Base-by-base conservation (phyloP, 2,113 vertebrate genomes). In the Dicrurus megarhynchus region DNA sequence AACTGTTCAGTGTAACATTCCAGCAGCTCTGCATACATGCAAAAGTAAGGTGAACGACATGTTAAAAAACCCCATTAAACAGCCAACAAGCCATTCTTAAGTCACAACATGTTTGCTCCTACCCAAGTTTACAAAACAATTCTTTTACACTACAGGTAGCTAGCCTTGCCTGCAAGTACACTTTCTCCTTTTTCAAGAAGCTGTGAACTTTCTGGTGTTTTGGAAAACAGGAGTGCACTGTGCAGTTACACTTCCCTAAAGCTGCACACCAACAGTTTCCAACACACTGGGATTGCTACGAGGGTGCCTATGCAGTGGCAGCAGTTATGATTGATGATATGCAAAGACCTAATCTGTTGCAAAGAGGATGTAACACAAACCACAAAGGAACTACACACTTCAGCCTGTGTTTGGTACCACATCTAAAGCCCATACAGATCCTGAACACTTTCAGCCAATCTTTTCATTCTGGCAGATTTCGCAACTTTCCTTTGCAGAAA, bases 351-450 rank as follows among this genome's bases (percentile, higher is more conserved):
- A 74, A 94, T 97, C 94, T 96, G 90, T 84, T 95, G 90, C 82
- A 96, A 96, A 97, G 89, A 98, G 97, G 98, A 96, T 97, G 93
- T 33, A 96, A 87, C 39, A 46, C 88, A 97, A 97, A 96, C 97
- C 97, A 95, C 97, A 98, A 65, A 97, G 97, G 97, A 98, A 98
- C 89, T 74, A 89, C 90, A 94, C 71, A 76, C 94, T 93, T 82
- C 80, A 94, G 92, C 81, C 79, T 84, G 10, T 16, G 55, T 75
- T 93, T 90, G 87, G 97, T 89, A 95, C 78, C 69, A 57, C 56
- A 63, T 63, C 55, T 71, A 52, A 95, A 94, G 88, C 65, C 76
- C 47, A 11, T 44, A 44, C 33, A 90, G 93, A 95, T 93, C 77
- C 85, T 95, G 87, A 94, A 73, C 11, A 49, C 85, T 87, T 95